Evolutionary conservation across 53 echinoderm and acorn worm species (phyloP).

Genomic region (Luidia sarsii): DNA sequence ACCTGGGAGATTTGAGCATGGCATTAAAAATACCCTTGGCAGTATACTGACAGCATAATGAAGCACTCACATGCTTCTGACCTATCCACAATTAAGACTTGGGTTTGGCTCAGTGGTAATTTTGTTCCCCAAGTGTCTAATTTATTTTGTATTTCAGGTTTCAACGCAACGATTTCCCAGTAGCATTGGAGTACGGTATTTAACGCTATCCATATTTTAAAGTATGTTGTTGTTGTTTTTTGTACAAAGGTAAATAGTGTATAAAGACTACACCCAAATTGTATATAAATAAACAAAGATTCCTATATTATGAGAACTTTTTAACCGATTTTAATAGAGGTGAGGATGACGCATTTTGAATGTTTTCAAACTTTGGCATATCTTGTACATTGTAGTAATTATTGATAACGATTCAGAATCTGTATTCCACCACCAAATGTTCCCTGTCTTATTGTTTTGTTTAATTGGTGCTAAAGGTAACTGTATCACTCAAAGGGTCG

Average conservation of each 20-base stretch:
- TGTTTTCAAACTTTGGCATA: constrained; percentile 17
- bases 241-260: constrained; percentile 31
- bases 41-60: too few species aligned
- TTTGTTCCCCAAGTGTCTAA: too few species aligned
- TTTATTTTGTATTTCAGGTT: too few species aligned
- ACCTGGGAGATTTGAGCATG: too few species aligned
- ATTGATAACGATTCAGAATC: constrained; percentile 5
- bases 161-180: not conserved
- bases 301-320: constrained; percentile 48
- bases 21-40: too few species aligned
- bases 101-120: too few species aligned
- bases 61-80: too few species aligned
- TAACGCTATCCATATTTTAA: too few species aligned
- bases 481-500: too few species aligned
- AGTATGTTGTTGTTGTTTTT: too few species aligned
- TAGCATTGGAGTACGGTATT: constrained; percentile 12
- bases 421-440: not conserved
- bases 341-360: constrained; percentile 3
- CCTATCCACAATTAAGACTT: too few species aligned
- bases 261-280: not conserved
- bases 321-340: constrained; percentile 43
- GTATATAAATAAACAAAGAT: constrained; percentile 44
- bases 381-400: constrained; percentile 35
- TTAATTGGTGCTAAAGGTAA: constrained; percentile 23
- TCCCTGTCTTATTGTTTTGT: not conserved